Percentiles rank a stretch among this genome's conserved stretches.
phyloP scores from a whole-genome alignment of 2,888 invertebrate genomes.

The Chalcis sispes region DNA sequence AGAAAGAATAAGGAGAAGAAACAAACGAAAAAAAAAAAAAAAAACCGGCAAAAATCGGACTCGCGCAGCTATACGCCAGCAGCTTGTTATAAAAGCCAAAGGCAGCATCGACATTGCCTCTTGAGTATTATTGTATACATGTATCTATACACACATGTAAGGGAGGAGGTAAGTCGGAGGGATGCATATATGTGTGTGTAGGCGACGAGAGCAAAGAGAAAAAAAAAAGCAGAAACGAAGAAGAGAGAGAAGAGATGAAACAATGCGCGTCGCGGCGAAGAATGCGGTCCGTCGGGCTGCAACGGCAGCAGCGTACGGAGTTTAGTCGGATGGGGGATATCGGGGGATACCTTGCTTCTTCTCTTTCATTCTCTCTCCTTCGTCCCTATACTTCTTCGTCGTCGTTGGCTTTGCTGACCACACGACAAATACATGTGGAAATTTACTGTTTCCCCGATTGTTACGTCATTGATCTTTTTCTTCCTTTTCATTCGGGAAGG shows the following conservation, averaged over 20 bases:
- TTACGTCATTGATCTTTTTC: slow-evolving; percentile 64
- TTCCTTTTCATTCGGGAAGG: too few relatives aligned
- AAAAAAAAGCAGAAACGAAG: slow-evolving; percentile 47
- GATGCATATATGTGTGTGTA: too few relatives aligned
- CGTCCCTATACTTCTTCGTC: slow-evolving; percentile 31
- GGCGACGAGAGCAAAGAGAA: slow-evolving; percentile 44
- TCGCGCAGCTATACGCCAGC: slow-evolving; percentile 35
- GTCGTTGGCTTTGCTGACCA: slow-evolving; percentile 49
- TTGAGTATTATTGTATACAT: slow-evolving; percentile 1
- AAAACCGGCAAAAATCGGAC: slow-evolving; percentile 65
- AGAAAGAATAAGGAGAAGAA: slow-evolving; percentile 30
- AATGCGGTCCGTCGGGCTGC: slow-evolving; percentile 75
- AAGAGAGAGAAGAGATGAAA: slow-evolving; percentile 63
- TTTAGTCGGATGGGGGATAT: slow-evolving; percentile 21
- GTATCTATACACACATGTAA: not conserved
- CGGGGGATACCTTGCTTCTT: slow-evolving; percentile 58
- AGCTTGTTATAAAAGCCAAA: slow-evolving; percentile 48
- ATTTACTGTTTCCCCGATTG: slow-evolving; percentile 67
- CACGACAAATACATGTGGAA: slow-evolving; percentile 70
- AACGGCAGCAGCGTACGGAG: slow-evolving; percentile 55
- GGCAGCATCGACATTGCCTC: slow-evolving; percentile 9
- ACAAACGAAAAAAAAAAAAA: slow-evolving; percentile 63
- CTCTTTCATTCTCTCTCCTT: slow-evolving; percentile 23
- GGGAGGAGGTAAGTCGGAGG: slow-evolving; percentile 43
- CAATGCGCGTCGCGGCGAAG: slow-evolving; percentile 75